Evolutionary conservation across 2,113 vertebrate species (phyloP), one percentile per base, ranked within the genome.

Genomic region (Ellobius talpinus): DNA sequence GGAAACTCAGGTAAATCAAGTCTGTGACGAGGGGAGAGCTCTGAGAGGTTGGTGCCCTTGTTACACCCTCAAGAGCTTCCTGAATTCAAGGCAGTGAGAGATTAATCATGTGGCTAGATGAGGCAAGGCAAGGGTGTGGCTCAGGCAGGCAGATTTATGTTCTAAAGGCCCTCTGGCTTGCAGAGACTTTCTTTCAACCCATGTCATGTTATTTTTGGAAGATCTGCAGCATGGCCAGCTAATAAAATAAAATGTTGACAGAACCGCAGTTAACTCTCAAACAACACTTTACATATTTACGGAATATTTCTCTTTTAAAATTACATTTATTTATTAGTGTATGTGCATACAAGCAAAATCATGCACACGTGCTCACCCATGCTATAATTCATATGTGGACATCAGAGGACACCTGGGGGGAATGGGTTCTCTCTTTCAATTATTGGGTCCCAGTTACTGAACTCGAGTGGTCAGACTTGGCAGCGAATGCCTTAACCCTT

Each of bases 1-100:
- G 73, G 58, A 93, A 82, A 70, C 19, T 86, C 26, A 82, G 58
- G 58, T 78, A 63, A 82, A 70, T 89, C 31, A 73, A 79, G 42
- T 88, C n/a, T 42, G 58, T 13, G 5, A 17, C 52, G 92, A 92
- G 8, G 47, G 29, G 11, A 65, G 58, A 31, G 73, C 7, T 2
- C 21, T 77, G 26, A 5, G 82, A 65, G 70, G n/a, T 7, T n/a
- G 21, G 36, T 29, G n/a, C 17, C 61, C 0, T 86, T 29, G 5
- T 50, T 17, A 58, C 24, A 63, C 55, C 24, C 42, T 24, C 19
- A 7, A 36, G 5, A 73, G 73, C 31, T 36, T 66, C 17, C 45
- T 24, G 9, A 86, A 29, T 39, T 31, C 3, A 52, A 76, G 90
- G 45, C 63, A 23, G 4, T 7, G 12, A 85, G 87, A 70, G 26